Conservation (phyloP, 2,113 vertebrate genomes). For the Saguinus imperator region DNA sequence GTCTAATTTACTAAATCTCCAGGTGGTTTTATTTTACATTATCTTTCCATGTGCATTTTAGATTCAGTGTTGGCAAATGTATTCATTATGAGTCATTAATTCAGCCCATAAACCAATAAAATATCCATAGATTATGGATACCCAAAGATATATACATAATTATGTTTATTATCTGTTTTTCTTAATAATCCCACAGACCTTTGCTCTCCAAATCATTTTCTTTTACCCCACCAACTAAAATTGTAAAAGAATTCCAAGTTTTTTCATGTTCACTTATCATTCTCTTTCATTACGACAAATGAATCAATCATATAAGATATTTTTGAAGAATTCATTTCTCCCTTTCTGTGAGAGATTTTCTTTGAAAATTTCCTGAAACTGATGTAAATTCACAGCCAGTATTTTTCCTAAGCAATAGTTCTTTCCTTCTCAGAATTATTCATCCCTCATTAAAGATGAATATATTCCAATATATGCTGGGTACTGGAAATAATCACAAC, state of each 20-base stretch:
- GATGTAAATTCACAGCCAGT: not conserved
- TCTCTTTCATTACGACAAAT: not conserved
- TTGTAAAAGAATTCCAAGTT: slow-evolving; percentile 14
- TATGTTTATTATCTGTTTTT: slow-evolving; percentile 40
- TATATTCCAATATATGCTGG: not conserved
- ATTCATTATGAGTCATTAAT: slow-evolving; percentile 47
- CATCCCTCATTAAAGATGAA: not conserved
- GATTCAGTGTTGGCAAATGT: slow-evolving; percentile 40
- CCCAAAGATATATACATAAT: slow-evolving; percentile 11
- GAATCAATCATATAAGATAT: not conserved
- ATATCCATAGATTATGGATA: not conserved
- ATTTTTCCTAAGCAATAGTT: not conserved
- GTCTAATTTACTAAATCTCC: slow-evolving; percentile 30
- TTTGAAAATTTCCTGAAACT: not conserved
- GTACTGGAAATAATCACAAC: not conserved
- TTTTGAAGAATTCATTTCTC: slow-evolving; percentile 17
- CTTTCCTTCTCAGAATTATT: not conserved
- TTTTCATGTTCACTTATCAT: slow-evolving; percentile 23
- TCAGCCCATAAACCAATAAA: slow-evolving; percentile 57
- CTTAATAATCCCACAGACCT: slow-evolving; percentile 33
- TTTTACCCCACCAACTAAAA: not conserved
- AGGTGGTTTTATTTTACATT: slow-evolving; percentile 20
- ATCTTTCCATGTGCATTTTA: slow-evolving; percentile 1
- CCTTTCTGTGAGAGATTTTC: not conserved
- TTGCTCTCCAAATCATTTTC: not conserved